These are phyloP conservation scores for Barbus barbus DNA, from an alignment of 2,113 vertebrate species.

Conservation along the genomic window DNA sequence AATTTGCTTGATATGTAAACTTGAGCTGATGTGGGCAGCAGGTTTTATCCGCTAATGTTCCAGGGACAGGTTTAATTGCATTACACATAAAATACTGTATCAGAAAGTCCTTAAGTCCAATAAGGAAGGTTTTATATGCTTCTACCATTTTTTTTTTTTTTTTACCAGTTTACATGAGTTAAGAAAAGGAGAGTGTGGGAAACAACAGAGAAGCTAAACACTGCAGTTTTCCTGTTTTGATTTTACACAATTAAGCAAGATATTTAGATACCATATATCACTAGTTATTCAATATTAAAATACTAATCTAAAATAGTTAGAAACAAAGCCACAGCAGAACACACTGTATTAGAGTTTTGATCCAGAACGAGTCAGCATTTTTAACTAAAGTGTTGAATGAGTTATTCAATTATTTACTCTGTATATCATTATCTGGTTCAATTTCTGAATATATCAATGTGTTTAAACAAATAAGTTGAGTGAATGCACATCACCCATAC, in stretches of 20 bases:
- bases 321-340: no score
- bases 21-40: background rate
- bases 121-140: background rate
- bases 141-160: background rate
- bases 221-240: no score
- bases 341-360: no score
- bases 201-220: no score
- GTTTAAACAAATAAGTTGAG: no score
- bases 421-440: background rate
- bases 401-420: background rate
- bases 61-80: background rate
- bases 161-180: background rate
- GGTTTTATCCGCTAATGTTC: background rate
- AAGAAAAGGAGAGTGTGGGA: background rate
- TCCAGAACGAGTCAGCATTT: no score
- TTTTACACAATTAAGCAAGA: no score
- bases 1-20: background rate
- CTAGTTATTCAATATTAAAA: no score
- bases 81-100: background rate
- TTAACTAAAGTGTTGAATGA: background rate
- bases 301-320: no score
- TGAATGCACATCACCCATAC: no score
- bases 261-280: no score
- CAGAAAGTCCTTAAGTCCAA: background rate
- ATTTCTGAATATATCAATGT: background rate